Base-by-base conservation (phyloP, 2,888 invertebrate species). In the Escarpia spicata region DNA sequence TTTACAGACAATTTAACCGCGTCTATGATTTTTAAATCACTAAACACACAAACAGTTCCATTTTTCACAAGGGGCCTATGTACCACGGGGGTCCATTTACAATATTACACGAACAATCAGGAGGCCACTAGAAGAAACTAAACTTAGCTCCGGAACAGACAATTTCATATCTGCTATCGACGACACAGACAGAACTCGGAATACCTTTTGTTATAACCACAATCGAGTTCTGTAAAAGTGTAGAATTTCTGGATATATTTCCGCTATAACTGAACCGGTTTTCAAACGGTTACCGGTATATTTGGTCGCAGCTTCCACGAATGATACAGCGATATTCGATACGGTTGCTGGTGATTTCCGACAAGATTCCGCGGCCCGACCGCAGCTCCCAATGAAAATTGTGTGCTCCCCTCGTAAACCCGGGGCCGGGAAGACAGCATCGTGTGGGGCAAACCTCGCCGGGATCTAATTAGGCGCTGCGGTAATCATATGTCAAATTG, bases 321-420 rank as follows among this genome's bases (percentile, higher is more conserved):
- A 6, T 75, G 75, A 75, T 26, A 26, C n/a, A 75, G 75, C 75
- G 75, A 75, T 26, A 75, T 75, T 75, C 75, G 75, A 75, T 75
- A 75, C 75, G 19, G 75, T 75, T 75, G 75, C n/a, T 19, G 75
- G n/a, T 75, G 75, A 75, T 75, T 75, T 75, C 75, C 75, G 75
- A 75, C 26, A 26, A n/a, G 19, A 75, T 75, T 75, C 75, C 75
- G 6, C 19, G 6, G 19, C 75, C 4, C 75, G 19, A 75, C 75
- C 75, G n/a, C 26, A 1, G 75, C 75, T 0, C 26, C 26, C 6
- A 19, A 26, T 75, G 19, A 19, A 26, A 26, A 75, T 26, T 2
- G 3, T 26, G 75, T 75, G 75, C 75, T 75, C 75, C 60, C 75
- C 75, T 75, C n/a, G 75, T 75, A 8, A n/a, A 52, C n/a, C 75